Conservation (phyloP, 1,140 invertebrate genomes). For the Ceratoteleas bidentatus region DNA sequence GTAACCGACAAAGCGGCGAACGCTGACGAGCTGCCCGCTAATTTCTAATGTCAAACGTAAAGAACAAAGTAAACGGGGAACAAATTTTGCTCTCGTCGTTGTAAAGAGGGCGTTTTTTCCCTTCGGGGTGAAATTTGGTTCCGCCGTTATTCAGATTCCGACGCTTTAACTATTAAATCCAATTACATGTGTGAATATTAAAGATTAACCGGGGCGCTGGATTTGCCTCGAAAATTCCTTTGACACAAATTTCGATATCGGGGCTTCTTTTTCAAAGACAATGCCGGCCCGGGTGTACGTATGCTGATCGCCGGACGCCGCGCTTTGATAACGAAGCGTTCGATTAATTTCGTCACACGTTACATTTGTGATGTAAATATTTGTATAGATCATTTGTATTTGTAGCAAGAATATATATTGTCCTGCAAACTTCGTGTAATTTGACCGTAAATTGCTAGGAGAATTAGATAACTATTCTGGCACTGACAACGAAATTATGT, state of each 20-base stretch:
- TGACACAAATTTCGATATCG: constrained; percentile 23
- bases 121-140: not conserved
- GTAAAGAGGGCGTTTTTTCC: constrained; percentile 10
- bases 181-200: constrained; percentile 38
- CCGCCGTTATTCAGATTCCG: constrained; percentile 38
- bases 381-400: constrained; percentile 78
- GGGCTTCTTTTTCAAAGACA: constrained; percentile 39
- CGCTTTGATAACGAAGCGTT: constrained; percentile 30
- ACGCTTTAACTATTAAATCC: constrained; percentile 52
- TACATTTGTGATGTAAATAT: constrained; percentile 76
- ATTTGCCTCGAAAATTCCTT: constrained; percentile 38
- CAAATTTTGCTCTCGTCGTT: constrained; percentile 19
- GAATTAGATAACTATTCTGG: too few species aligned
- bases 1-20: constrained; percentile 9
- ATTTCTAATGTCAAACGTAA: constrained; percentile 6
- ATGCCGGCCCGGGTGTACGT: not conserved
- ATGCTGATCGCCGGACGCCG: not conserved
- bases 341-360: constrained; percentile 34
- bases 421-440: constrained; percentile 35
- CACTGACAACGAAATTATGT: too few species aligned
- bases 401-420: constrained; percentile 51
- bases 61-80: not conserved
- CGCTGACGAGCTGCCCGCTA: constrained; percentile 5
- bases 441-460: constrained; percentile 6
- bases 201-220: constrained; percentile 35